Base-by-base conservation (phyloP, 2,888 invertebrate species). In the Hymenopus coronatus region DNA sequence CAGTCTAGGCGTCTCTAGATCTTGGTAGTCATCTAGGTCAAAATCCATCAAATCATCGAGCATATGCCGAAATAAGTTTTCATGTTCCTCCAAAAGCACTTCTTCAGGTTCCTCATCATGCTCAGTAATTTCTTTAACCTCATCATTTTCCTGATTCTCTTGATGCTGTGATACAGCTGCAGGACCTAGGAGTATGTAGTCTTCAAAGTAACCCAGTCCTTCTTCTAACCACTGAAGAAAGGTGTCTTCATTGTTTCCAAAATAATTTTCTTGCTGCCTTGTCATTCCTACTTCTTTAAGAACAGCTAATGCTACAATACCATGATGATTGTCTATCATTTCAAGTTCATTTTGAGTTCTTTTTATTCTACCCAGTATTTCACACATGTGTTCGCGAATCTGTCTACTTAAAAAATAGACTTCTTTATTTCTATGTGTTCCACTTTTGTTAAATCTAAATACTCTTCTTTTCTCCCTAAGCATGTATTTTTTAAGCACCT, bases 261-360 rank as follows among this genome's bases (percentile, higher is more conserved):
- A 89, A 84, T 40, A 81, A 1, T 20, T 8, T 40, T 46, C 33
- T 33, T 85, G 82, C 28, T 84, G 70, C 9, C 84, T 25, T 70
- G 25, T 20, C 40, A 83, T 28, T 15, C 70, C 82, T 8, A 83
- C 9, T 83, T 88, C 27, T n/a, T 82, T 82, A 27, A 89, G 82
- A 6, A 82, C 30, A 27, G 30, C n/a, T 30, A 90, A 27, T 8
- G 89, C 86, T 8, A 92, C 28, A 27, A 93, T 90, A 40, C 91
- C 93, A 90, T 94, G 92, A 91, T 93, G 92, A 20, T 92, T 92
- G 93, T 93, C 90, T 20, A 92, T 91, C 9, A 89, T 85, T 54
- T 91, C 90, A 27, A 92, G 82, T 28, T 89, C 81, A 20, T 20
- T 33, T 85, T 89, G 90, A 82, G 89, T 70, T 3, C 30, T 81